A percentile compares a stretch with the other conserved stretches of the same genome.
phyloP scores from a whole-genome alignment of 2,113 vertebrate genomes.

The Xiphophorus maculatus region DNA sequence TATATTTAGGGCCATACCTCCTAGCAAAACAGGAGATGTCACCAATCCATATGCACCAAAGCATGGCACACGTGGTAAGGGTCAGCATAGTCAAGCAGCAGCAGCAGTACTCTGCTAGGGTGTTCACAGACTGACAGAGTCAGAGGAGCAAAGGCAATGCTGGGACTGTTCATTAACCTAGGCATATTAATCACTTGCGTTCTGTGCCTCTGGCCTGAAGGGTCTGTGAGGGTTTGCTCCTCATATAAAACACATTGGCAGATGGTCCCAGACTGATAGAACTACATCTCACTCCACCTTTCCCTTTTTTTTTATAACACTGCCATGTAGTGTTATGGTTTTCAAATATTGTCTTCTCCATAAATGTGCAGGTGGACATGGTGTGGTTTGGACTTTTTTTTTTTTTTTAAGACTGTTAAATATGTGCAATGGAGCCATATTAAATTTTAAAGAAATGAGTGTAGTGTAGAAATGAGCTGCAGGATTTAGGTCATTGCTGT shows the following conservation, averaged over 20 bases:
- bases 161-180: slow-evolving; percentile 74
- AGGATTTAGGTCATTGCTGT: slow-evolving; percentile 77
- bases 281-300: slow-evolving; percentile 40
- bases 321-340: slow-evolving; percentile 13
- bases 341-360: slow-evolving; percentile 19
- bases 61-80: slow-evolving; percentile 23
- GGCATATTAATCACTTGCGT: slow-evolving; percentile 74
- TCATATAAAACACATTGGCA: slow-evolving; percentile 70
- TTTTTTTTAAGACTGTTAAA: slow-evolving; percentile 58
- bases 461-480: slow-evolving; percentile 68
- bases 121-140: slow-evolving; percentile 50
- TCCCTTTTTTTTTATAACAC: slow-evolving; percentile 7
- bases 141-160: slow-evolving; percentile 56
- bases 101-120: slow-evolving; percentile 48
- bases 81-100: slow-evolving; percentile 48
- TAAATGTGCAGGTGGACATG: slow-evolving; percentile 37
- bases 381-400: slow-evolving; percentile 22
- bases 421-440: slow-evolving; percentile 72
- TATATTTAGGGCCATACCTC: slow-evolving; percentile 69
- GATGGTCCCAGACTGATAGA: slow-evolving; percentile 70
- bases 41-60: slow-evolving; percentile 43
- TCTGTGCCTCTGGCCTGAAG: slow-evolving; percentile 59
- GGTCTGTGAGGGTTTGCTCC: slow-evolving; percentile 56
- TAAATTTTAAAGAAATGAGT: slow-evolving; percentile 75
- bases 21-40: slow-evolving; percentile 61